Evolutionary conservation across 1,140 invertebrate genomes (phyloP), one percentile per base, ranked within the genome.

Genomic region (Drosophila nikananu): DNA sequence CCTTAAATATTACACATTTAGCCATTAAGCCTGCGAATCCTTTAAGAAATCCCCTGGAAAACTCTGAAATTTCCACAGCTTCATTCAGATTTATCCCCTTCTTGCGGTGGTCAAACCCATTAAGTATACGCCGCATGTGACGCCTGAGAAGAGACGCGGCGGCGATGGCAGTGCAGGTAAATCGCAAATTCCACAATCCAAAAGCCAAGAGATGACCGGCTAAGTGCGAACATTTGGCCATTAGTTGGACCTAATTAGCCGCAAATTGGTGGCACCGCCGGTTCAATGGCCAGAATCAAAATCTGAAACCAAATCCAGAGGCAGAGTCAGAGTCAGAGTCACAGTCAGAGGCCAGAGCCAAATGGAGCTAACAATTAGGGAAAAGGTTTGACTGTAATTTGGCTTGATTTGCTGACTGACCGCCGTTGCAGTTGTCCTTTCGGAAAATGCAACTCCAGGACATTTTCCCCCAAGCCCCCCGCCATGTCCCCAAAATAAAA

Each of bases 301-400:
- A 67, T 25, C 17, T 17, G 51, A 42, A 60, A 8, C 8, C 59
- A 13, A 15, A 37, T 23, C 23, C n/a, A 27, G 54, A 32, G 42
- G 5, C 44, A 60, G 39, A 66, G 55, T 51, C 32, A 66, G 30
- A 27, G 10, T 2, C 32, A 59, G 57, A 59, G 30, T 5, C 49
- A 10, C 10, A n/a, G 32, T 5, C 44, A 44, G 41, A 75, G n/a
- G 73, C 58, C 27, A 46, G 37, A 30, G 13, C 1, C 39, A 48
- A 59, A 62, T 70, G 51, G 21, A 67, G 62, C 51, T 61, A 68
- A 74, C 84, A 87, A 87, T 87, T 86, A 86, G 83, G 80, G 70
- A 71, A 73, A 81, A 59, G 64, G 51, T 74, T 86, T 81, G 59
- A 46, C 80, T 71, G 76, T 89, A 87, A 87, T 87, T 89, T 87